phyloP scores from a whole-genome alignment of 2,888 invertebrate species.

The Cheilosia grossa region DNA sequence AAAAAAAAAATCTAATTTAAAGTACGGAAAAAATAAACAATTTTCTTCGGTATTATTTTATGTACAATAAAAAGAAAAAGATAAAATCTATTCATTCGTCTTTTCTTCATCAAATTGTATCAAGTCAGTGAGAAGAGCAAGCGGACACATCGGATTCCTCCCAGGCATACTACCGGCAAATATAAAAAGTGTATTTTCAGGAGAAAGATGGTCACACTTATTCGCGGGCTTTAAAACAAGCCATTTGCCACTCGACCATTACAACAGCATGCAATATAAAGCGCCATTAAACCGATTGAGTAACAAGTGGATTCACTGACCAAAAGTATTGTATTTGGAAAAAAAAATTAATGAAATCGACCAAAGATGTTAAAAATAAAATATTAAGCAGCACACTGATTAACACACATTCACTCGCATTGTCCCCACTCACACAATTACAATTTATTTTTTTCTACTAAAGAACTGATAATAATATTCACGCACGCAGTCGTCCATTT shows the following conservation, averaged over 20 bases:
- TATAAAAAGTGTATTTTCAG: constrained; percentile 38
- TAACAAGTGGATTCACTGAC: constrained; percentile 26
- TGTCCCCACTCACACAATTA: constrained; percentile 53
- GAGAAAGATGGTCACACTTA: constrained; percentile 5
- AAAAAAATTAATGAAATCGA: constrained; percentile 36
- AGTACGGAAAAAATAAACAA: constrained; percentile 31
- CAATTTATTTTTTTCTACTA: constrained; percentile 39
- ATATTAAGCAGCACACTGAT: constrained; percentile 31
- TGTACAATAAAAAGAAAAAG: constrained; percentile 61
- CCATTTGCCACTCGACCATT: constrained; percentile 67
- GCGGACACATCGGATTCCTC: not conserved
- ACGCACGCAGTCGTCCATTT: constrained; percentile 26
- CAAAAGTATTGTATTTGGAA: constrained; percentile 14
- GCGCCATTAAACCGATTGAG: constrained; percentile 53
- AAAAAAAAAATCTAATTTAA: constrained; percentile 52
- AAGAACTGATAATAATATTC: constrained; percentile 29
- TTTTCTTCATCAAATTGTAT: constrained; percentile 25
- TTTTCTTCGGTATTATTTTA: constrained; percentile 66
- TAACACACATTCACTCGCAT: constrained; percentile 52
- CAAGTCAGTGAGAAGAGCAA: not conserved
- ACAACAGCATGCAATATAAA: constrained; percentile 66
- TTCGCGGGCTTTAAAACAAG: constrained; percentile 69
- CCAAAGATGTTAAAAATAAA: constrained; percentile 22
- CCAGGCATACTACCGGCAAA: constrained; percentile 25
- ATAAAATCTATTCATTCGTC: constrained; percentile 36